These are phyloP conservation scores for Cyanoliseus patagonus DNA, from an alignment of 2,113 vertebrate species.

Conservation along the genomic window DNA sequence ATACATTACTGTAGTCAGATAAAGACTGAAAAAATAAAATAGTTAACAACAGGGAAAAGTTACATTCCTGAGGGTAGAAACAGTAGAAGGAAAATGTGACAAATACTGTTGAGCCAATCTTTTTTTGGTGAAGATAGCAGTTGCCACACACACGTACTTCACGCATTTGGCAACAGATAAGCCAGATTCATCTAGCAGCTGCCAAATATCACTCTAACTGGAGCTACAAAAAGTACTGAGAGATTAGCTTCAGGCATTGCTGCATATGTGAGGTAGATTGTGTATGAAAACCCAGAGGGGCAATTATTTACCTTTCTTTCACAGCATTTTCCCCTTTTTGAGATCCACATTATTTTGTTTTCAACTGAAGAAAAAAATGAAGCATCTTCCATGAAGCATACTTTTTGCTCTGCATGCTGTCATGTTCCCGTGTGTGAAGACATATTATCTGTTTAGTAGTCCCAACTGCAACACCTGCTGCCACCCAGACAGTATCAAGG, in stretches of 20 bases:
- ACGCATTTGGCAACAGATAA: conserved; percentile 43
- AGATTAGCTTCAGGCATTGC: conserved; percentile 26
- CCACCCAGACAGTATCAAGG: neutral
- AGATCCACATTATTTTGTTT: neutral
- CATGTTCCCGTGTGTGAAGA: neutral
- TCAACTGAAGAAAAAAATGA: neutral
- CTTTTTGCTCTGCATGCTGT: conserved; percentile 37
- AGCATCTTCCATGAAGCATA: conserved; percentile 1
- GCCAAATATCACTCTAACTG: conserved; percentile 16
- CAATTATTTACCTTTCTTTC: conserved; percentile 43
- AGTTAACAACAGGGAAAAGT: neutral
- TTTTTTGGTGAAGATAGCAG: conserved; percentile 54
- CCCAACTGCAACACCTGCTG: neutral
- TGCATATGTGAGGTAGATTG: neutral
- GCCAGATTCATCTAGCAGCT: conserved; percentile 33
- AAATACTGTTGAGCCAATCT: conserved; percentile 23
- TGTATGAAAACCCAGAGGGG: conserved; percentile 19
- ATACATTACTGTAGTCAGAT: neutral
- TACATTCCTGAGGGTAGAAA: neutral
- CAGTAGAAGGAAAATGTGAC: conserved; percentile 19
- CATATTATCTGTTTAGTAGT: conserved; percentile 33
- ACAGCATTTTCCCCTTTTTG: neutral
- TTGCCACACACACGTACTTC: conserved; percentile 33
- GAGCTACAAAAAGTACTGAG: conserved; percentile 21
- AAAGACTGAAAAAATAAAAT: neutral